Conservation (phyloP, 2,797 vertebrate species). For the Taeniopygia guttata region DNA sequence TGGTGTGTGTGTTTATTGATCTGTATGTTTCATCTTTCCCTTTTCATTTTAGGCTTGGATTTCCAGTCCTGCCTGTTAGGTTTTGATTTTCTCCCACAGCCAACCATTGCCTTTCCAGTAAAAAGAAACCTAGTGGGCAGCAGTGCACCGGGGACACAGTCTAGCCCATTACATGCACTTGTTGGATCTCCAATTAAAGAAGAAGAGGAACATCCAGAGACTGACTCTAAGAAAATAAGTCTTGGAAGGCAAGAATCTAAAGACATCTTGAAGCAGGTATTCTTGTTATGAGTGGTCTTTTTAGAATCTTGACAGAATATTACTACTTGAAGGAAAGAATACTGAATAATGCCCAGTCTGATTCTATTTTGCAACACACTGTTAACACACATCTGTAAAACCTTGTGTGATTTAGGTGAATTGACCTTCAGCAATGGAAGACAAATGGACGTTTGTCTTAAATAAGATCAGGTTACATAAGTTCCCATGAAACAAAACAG, state of each 20-base stretch:
- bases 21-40: not conserved
- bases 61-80: conserved; percentile 63
- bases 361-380: not conserved
- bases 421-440: not conserved
- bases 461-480: not conserved
- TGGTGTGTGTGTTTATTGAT: not conserved
- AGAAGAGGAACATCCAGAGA: conserved; percentile 74
- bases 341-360: not conserved
- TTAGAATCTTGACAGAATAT: not conserved
- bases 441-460: not conserved
- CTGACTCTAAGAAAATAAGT: conserved; percentile 68
- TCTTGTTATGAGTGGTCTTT: not conserved
- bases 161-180: conserved; percentile 80
- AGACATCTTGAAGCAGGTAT: conserved; percentile 75
- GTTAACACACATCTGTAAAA: not conserved
- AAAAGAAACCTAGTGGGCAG: conserved; percentile 78
- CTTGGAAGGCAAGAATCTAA: conserved; percentile 73
- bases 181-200: conserved; percentile 83
- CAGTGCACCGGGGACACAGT: conserved; percentile 68
- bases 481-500: not conserved
- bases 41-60: conserved; percentile 74
- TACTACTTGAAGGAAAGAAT: not conserved
- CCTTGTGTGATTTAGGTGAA: not conserved
- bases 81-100: conserved; percentile 81
- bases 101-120: conserved; percentile 67